Percentiles rank a stretch among this genome's conserved stretches.
Conservation (phyloP, 1,140 invertebrate species). For the Contarinia nasturtii region DNA sequence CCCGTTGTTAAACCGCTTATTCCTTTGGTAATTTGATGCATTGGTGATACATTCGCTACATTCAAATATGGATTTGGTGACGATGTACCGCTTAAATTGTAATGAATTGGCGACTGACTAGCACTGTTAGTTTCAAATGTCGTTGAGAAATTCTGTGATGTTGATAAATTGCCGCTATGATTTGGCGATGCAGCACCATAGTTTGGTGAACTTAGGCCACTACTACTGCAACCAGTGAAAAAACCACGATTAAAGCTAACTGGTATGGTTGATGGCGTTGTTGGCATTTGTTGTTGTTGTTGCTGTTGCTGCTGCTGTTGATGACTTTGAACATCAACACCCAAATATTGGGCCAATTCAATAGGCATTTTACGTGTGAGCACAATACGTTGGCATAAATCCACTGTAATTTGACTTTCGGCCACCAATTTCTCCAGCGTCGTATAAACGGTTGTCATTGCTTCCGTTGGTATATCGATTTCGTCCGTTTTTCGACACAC, state of each 20-base stretch:
- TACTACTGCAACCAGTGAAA: background rate
- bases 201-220: constrained; percentile 2
- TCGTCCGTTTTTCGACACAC: constrained; percentile 13
- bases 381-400: constrained; percentile 22
- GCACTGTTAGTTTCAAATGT: constrained; percentile 9
- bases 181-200: background rate
- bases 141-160: background rate
- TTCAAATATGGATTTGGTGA: constrained; percentile 16
- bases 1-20: constrained; percentile 37
- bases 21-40: constrained; percentile 27
- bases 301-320: constrained; percentile 4
- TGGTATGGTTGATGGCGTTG: constrained; percentile 16
- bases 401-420: constrained; percentile 22
- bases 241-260: background rate
- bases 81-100: constrained; percentile 17
- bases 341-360: constrained; percentile 21
- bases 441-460: constrained; percentile 19
- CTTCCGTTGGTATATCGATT: constrained; percentile 19
- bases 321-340: constrained; percentile 10
- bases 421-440: constrained; percentile 22
- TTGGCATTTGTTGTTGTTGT: background rate
- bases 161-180: background rate
- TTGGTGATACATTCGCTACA: constrained; percentile 14
- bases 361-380: constrained; percentile 24
- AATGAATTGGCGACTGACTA: constrained; percentile 19